Base-by-base conservation (phyloP, 2,888 invertebrate species). In the Axea sp. region DNA sequence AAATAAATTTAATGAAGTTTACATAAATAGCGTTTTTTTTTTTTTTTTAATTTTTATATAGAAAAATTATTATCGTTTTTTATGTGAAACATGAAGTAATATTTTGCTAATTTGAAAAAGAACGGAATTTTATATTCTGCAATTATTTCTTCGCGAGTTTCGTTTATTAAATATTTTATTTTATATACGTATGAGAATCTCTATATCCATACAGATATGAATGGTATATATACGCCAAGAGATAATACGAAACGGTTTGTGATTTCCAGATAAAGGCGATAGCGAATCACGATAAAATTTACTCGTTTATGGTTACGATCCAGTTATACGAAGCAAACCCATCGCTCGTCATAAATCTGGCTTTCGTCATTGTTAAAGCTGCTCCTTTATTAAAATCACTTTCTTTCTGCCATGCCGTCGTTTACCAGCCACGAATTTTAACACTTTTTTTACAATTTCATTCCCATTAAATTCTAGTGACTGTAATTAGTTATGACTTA, bases 311-410 rank as follows among this genome's bases (percentile, higher is more conserved):
- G 75, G 68, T 75, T 75, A 75, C 59, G 62, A 68, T 71, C 45
- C 49, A 75, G 60, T 75, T 75, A 75, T 75, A 67, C 51, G 67
- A 62, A 75, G 67, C 71, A 64, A 75, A 74, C 69, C 31, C 65
- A 53, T 47, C 57, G 57, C 41, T 45, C 30, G 57, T 43, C 71
- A 45, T 75, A 72, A 75, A 75, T 75, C 71, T 60, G 71, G 55
- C 59, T 67, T 57, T 69, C 69, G 69, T 65, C 69, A 60, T 65
- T 75, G 71, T 55, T 47, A 49, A 75, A 67, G 41, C 47, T 41
- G 51, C 69, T 60, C 51, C 64, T 69, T 74, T 75, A 69, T 69
- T 75, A 68, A 65, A 65, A 71, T 75, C 60, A 60, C 55, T 71
- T 75, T 71, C 65, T 49, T 64, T 49, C 19, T 33, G 45, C 26